These are phyloP conservation scores for Trachelus iudaicus DNA, from an alignment of 2,888 invertebrate species.

Conservation along the genomic window DNA sequence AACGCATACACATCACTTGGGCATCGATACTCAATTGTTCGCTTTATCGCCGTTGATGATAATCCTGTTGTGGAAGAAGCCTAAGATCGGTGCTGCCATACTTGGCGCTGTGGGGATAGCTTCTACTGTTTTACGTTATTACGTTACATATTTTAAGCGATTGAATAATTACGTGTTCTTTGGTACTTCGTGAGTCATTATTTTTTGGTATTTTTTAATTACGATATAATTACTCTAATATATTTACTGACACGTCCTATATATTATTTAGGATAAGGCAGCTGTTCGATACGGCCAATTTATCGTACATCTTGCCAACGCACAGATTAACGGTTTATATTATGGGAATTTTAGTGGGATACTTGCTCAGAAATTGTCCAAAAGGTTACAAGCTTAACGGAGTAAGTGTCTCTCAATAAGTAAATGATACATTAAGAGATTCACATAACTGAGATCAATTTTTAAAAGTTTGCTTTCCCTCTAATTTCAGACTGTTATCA, in stretches of 20 bases:
- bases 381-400: conserved; percentile 65
- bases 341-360: conserved; percentile 75
- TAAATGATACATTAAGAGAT: not conserved
- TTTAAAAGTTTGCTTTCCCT: not conserved
- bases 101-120: conserved; percentile 67
- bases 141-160: conserved; percentile 71
- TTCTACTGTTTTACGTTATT: conserved; percentile 73
- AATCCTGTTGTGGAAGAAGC: conserved; percentile 72
- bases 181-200: conserved; percentile 73
- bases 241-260: not conserved
- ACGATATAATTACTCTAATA: not conserved
- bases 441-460: not conserved
- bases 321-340: conserved; percentile 77
- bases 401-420: conserved; percentile 51
- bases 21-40: conserved; percentile 78
- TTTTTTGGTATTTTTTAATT: conserved; percentile 10
- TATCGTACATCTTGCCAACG: conserved; percentile 75
- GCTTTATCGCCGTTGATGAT: conserved; percentile 73
- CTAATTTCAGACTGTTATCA: conserved; percentile 64
- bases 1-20: conserved; percentile 78
- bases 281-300: conserved; percentile 76
- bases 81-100: conserved; percentile 66
- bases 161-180: conserved; percentile 76
- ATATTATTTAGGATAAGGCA: conserved; percentile 68
- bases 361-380: conserved; percentile 68